These are phyloP conservation scores for Bovichtus diacanthus DNA, from an alignment of 2,797 vertebrate species.

Conservation along the genomic window DNA sequence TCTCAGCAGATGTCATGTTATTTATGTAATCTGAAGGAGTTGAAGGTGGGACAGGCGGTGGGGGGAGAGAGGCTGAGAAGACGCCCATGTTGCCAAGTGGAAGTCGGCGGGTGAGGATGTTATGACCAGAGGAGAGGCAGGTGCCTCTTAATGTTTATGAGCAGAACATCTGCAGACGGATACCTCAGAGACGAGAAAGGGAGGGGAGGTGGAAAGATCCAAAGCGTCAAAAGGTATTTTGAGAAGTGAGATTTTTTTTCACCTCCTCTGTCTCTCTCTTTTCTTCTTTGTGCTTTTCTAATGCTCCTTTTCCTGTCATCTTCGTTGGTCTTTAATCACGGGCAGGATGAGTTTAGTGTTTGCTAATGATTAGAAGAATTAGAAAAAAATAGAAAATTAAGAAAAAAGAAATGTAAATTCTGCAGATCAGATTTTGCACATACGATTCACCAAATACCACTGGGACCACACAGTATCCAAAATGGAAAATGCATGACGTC, in stretches of 20 bases:
- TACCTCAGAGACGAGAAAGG: slow-evolving; percentile 58
- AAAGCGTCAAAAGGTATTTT: slow-evolving; percentile 58
- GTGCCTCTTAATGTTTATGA: slow-evolving; percentile 80
- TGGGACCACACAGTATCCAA: not conserved
- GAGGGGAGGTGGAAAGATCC: slow-evolving; percentile 35
- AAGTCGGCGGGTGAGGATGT: slow-evolving; percentile 76
- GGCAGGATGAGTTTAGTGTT: not conserved
- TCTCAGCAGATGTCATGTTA: slow-evolving; percentile 81
- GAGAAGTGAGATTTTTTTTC: slow-evolving; percentile 44
- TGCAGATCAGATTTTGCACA: not conserved
- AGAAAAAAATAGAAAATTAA: not conserved
- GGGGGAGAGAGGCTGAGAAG: slow-evolving; percentile 25
- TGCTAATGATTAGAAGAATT: not conserved
- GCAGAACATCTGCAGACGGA: slow-evolving; percentile 78
- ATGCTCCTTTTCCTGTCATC: not conserved
- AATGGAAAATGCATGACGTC: slow-evolving; percentile 10
- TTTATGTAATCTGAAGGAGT: slow-evolving; percentile 81
- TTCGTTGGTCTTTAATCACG: not conserved
- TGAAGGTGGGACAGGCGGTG: slow-evolving; percentile 52
- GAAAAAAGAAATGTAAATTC: not conserved
- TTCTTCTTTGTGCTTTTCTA: not conserved
- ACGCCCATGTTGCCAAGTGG: slow-evolving; percentile 66
- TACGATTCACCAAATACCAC: not conserved
- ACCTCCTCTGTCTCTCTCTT: not conserved
- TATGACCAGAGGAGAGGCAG: slow-evolving; percentile 78